Conservation (phyloP, 2,888 invertebrate genomes). For the Junonia oenone region DNA sequence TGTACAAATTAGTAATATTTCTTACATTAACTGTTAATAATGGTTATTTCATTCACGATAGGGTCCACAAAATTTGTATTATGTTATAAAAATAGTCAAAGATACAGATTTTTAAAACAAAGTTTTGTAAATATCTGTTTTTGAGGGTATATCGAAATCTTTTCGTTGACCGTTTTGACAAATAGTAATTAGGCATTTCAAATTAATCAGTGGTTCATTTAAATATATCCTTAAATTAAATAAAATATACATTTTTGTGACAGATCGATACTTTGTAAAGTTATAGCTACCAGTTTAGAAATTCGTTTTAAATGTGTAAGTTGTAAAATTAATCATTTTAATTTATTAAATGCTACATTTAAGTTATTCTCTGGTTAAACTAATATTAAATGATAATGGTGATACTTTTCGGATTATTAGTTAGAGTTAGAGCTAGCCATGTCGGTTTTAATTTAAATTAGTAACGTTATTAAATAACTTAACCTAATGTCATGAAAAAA, state of each 20-base stretch:
- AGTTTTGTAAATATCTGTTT: no score
- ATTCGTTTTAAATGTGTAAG: not conserved
- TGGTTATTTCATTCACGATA: no score
- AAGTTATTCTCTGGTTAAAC: not conserved
- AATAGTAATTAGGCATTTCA: not conserved
- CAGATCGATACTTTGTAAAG: not conserved
- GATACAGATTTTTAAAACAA: no score
- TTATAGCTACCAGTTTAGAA: not conserved
- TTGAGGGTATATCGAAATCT: no score
- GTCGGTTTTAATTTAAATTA: not conserved
- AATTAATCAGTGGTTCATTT: no score
- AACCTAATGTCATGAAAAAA: conserved; percentile 12
- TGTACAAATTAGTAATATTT: no score
- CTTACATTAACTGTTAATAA: no score
- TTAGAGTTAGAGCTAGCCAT: not conserved
- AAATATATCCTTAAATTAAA: no score
- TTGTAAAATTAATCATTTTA: not conserved
- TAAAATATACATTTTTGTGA: not conserved
- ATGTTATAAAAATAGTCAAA: no score
- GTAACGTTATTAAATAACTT: not conserved
- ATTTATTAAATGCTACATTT: not conserved
- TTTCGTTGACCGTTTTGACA: not conserved
- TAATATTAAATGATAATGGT: not conserved
- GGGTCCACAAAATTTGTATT: no score
- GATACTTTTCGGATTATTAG: not conserved